A percentile compares a stretch with the other conserved stretches of the same genome.
Conservation (phyloP, 1,140 invertebrate genomes). For the Nautilus pompilius region DNA sequence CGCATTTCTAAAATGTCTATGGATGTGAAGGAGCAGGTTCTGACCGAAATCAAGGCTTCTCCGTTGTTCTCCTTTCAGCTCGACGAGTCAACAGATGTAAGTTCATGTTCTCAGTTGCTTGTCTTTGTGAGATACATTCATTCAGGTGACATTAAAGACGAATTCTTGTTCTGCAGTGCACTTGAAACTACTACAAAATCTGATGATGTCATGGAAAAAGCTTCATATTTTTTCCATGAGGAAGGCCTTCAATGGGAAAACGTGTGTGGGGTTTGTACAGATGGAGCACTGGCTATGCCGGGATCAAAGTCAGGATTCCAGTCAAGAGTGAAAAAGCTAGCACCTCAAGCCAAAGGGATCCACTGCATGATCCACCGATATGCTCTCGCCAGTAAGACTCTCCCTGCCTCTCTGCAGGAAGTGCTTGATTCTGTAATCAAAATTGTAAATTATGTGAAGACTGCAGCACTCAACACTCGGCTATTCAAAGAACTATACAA, state of each 20-base stretch:
- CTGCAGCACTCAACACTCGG: neutral
- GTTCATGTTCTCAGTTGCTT: conserved; percentile 3
- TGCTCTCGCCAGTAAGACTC: conserved; percentile 7
- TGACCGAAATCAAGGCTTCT: conserved; percentile 1
- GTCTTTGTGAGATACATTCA: conserved; percentile 1
- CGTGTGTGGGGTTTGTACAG: neutral
- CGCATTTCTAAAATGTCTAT: conserved; percentile 3
- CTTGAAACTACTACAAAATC: neutral
- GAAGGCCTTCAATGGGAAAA: neutral
- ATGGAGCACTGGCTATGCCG: neutral
- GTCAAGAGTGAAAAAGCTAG: conserved; percentile 6
- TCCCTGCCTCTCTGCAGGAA: conserved; percentile 2
- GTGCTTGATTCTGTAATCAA: conserved; percentile 6
- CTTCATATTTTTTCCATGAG: neutral
- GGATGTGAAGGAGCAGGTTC: neutral
- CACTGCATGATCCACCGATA: conserved; percentile 12
- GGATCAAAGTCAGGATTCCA: neutral
- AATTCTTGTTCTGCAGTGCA: conserved; percentile 3
- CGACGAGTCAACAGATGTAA: neutral
- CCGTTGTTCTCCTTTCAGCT: neutral
- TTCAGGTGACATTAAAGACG: conserved; percentile 2
- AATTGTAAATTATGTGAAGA: neutral
- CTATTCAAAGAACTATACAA: conserved; percentile 1
- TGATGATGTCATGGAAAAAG: conserved; percentile 1
- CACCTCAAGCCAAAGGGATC: conserved; percentile 1